Evolutionary conservation across 2,797 vertebrate species (phyloP).

Genomic region (Ptychobarbus kaznakovi): DNA sequence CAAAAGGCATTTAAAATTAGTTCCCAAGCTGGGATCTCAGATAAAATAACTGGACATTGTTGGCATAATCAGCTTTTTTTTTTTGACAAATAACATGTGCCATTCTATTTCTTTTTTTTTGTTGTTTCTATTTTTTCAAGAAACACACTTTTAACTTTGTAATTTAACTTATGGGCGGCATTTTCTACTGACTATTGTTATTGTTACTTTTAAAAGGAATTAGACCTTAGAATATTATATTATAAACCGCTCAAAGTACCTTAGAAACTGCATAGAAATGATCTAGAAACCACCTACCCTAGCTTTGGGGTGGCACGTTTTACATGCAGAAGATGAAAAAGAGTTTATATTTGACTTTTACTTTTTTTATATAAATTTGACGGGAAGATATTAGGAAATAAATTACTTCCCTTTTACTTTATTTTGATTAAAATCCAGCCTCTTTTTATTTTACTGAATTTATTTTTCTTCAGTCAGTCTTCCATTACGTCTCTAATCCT

Average conservation of each 20-base stretch:
- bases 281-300: neutral
- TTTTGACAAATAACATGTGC: neutral
- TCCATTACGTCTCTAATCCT: conserved; percentile 12
- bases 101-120: neutral
- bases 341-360: neutral
- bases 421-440: neutral
- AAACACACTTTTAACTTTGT: neutral
- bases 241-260: neutral
- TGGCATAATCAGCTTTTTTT: neutral
- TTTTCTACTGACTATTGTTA: neutral
- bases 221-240: neutral
- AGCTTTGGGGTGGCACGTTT: neutral
- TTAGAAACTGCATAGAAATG: neutral
- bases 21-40: neutral
- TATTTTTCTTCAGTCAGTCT: conserved; percentile 20
- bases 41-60: neutral
- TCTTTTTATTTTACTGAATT: conserved; percentile 1
- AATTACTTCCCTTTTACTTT: neutral
- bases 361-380: conserved; percentile 10
- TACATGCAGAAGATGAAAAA: neutral
- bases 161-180: neutral
- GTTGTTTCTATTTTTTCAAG: neutral
- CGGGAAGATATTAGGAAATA: neutral
- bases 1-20: conserved; percentile 23
- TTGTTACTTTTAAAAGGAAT: neutral